Evolutionary conservation across 2,113 vertebrate species (phyloP).

Genomic region (Leuciscus idus): DNA sequence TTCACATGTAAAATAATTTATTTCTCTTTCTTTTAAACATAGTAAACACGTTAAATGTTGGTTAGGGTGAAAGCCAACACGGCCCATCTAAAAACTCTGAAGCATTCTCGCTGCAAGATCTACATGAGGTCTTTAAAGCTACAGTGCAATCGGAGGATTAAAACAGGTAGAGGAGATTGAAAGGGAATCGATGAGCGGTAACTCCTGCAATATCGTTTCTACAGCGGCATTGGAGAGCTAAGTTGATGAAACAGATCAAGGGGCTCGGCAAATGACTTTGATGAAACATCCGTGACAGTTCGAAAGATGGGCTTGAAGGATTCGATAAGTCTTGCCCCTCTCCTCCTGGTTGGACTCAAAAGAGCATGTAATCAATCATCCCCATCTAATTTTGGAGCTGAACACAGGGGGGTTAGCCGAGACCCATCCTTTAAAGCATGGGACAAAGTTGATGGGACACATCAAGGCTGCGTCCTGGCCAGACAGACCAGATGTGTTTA

Average conservation of each 20-base stretch:
- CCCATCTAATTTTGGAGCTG: conserved; percentile 58
- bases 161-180: conserved; percentile 6
- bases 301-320: conserved; percentile 63
- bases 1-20: neutral
- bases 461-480: conserved; percentile 56
- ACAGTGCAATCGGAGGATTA: conserved; percentile 19
- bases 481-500: conserved; percentile 50
- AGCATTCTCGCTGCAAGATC: neutral
- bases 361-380: conserved; percentile 59
- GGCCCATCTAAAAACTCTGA: neutral
- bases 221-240: conserved; percentile 47
- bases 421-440: conserved; percentile 50
- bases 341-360: conserved; percentile 58
- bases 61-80: no score
- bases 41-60: neutral
- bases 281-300: conserved; percentile 69
- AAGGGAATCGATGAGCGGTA: conserved; percentile 68
- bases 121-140: conserved; percentile 11
- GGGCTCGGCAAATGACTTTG: conserved; percentile 61
- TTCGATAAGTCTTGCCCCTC: conserved; percentile 60
- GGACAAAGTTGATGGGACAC: conserved; percentile 55
- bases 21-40: neutral
- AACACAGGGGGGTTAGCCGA: conserved; percentile 42
- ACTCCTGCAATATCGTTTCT: conserved; percentile 66
- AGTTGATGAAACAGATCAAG: conserved; percentile 62